Conservation (phyloP, 1,140 invertebrate species). For the Alviniconcha marisindica region DNA sequence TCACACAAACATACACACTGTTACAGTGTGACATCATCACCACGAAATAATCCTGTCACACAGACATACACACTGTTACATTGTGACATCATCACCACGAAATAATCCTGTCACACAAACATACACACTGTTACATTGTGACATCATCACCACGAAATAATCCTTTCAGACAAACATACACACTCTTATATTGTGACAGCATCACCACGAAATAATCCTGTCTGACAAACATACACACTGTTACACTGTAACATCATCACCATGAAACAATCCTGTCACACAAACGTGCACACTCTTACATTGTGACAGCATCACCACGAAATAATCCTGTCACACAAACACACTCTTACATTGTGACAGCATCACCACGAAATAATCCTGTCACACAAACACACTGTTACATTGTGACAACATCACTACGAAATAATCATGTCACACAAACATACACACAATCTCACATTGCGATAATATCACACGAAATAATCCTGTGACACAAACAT, state of each 20-base stretch:
- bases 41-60: too few species aligned
- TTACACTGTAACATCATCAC: conserved; percentile 94
- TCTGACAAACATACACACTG: conserved; percentile 40
- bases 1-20: conserved; percentile 3
- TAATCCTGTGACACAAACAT: too few species aligned
- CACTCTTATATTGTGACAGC: neutral
- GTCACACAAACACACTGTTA: conserved; percentile 55
- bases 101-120: too few species aligned
- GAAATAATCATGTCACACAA: neutral
- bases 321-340: conserved; percentile 86
- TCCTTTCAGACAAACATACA: too few species aligned
- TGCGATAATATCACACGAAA: too few species aligned
- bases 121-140: too few species aligned
- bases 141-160: too few species aligned
- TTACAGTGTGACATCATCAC: too few species aligned
- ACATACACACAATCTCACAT: neutral
- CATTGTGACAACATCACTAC: neutral
- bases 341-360: conserved; percentile 94
- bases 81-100: too few species aligned
- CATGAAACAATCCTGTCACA: conserved; percentile 92
- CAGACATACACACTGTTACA: too few species aligned
- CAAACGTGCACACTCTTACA: conserved; percentile 83
- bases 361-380: conserved; percentile 97
- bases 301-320: conserved; percentile 96
- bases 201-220: neutral